Conservation (phyloP, 2,113 vertebrate species). For the Aepyceros melampus region DNA sequence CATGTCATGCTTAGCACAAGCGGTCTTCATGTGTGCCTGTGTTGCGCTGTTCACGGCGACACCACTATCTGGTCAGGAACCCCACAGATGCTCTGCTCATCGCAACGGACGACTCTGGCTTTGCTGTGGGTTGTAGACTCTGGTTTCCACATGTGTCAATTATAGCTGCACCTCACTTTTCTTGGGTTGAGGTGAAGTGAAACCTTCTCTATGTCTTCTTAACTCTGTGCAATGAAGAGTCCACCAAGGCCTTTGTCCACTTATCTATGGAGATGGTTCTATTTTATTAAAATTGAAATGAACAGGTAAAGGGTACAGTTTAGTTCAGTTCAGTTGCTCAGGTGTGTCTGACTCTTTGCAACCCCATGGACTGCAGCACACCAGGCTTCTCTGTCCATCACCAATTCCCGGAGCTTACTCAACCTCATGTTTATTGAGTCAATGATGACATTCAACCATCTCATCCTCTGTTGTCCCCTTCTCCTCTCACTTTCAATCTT, state of each 20-base stretch:
- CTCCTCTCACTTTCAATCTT: neutral
- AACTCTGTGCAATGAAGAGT: neutral
- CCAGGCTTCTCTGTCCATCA: neutral
- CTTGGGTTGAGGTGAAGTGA: neutral
- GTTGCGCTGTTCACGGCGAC: accelerated
- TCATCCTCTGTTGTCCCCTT: neutral
- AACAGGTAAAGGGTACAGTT: neutral
- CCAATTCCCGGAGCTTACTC: neutral
- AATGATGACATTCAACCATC: neutral
- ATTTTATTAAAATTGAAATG: neutral
- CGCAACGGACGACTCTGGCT: accelerated
- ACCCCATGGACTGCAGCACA: neutral
- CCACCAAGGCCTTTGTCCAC: neutral
- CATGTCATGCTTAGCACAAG: neutral
- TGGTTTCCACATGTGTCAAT: accelerated
- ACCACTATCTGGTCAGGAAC: accelerated
- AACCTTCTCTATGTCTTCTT: neutral
- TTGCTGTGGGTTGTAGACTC: neutral
- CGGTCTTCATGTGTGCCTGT: neutral
- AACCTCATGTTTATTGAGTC: neutral
- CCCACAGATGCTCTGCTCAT: neutral
- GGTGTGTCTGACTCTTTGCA: neutral
- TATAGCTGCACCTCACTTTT: neutral
- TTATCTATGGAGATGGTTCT: neutral
- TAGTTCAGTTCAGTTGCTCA: neutral